A percentile compares a stretch with the other conserved stretches of the same genome.
These are phyloP conservation scores for Halisarca cf. caerulea DNA, from an alignment of 37 sponge, comb jelly and placozoan genomes.

Conservation along the genomic window DNA sequence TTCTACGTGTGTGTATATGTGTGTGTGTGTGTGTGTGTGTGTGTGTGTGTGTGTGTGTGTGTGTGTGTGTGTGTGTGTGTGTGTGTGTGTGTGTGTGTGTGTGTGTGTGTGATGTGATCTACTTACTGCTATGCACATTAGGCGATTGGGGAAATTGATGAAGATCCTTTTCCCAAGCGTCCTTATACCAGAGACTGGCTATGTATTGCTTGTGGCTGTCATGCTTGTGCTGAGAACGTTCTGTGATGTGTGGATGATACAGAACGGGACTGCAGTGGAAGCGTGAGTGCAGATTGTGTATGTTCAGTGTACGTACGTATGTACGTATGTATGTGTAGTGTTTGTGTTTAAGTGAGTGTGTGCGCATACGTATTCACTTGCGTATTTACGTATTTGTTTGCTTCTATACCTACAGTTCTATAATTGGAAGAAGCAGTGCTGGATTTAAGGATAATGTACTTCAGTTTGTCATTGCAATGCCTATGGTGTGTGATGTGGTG, in stretches of 20 bases:
- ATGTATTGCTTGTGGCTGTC: constrained; percentile 76
- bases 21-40: background rate
- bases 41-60: too few species aligned
- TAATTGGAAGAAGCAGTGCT: constrained; percentile 72
- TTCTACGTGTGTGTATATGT: too few species aligned
- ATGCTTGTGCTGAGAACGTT: constrained; percentile 81
- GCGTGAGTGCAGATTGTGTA: constrained; percentile 40
- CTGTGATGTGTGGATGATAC: constrained; percentile 95
- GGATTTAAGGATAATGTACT: constrained; percentile 55
- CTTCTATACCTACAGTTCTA: constrained; percentile 53
- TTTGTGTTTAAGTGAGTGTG: background rate
- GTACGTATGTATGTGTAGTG: background rate
- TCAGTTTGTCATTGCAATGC: constrained; percentile 85
- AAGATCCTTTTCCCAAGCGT: constrained; percentile 72
- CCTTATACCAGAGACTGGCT: constrained; percentile 69
- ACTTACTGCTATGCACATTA: background rate
- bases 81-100: too few species aligned
- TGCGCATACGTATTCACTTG: background rate
- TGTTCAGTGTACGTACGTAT: background rate
- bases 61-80: too few species aligned
- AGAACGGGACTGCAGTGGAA: constrained; percentile 90
- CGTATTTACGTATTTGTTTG: background rate
- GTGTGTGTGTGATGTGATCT: too few species aligned
- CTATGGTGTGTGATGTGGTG: constrained; percentile 56
- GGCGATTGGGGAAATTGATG: constrained; percentile 49